Evolutionary conservation across 2,888 invertebrate genomes (phyloP).

Genomic region (Hirudinaria manillensis): DNA sequence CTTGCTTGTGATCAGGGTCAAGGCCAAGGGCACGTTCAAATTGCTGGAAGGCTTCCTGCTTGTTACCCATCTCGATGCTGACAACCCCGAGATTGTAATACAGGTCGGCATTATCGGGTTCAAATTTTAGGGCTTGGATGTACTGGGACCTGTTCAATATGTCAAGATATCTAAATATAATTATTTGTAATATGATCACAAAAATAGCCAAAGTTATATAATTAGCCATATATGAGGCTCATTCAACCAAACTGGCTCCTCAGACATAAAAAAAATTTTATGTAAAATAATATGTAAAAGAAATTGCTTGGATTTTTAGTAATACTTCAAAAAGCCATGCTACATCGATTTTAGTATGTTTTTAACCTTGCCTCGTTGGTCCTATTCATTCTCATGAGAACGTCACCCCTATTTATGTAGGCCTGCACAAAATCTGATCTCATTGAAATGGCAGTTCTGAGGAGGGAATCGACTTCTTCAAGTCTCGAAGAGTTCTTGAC

Average conservation of each 20-base stretch:
- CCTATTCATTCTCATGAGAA: slow-evolving; percentile 82
- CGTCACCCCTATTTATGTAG: slow-evolving; percentile 92
- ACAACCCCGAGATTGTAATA: slow-evolving; percentile 74
- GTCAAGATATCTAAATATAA: slow-evolving; percentile 51
- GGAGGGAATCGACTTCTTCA: slow-evolving; percentile 79
- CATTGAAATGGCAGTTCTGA: slow-evolving; percentile 93
- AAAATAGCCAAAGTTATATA: neutral
- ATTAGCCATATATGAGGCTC: too few species aligned
- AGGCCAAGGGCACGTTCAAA: slow-evolving; percentile 85
- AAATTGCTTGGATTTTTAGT: too few species aligned
- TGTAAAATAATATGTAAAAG: too few species aligned
- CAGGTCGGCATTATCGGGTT: slow-evolving; percentile 57
- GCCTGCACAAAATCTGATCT: slow-evolving; percentile 83
- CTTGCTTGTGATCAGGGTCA: slow-evolving; percentile 87
- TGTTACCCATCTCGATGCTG: slow-evolving; percentile 82
- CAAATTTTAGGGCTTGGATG: slow-evolving; percentile 82
- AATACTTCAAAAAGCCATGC: too few species aligned
- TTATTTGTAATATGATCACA: neutral
- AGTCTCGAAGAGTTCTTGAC: slow-evolving; percentile 83
- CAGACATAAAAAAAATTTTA: too few species aligned
- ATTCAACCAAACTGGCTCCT: too few species aligned
- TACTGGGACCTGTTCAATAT: slow-evolving; percentile 85
- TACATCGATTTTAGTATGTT: neutral
- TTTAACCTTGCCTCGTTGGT: slow-evolving; percentile 20
- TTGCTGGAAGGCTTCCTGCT: slow-evolving; percentile 77